A percentile compares a stretch with the other conserved stretches of the same genome.
Evolutionary conservation across 2,797 vertebrate genomes (phyloP).

Genomic region (Molothrus ater): DNA sequence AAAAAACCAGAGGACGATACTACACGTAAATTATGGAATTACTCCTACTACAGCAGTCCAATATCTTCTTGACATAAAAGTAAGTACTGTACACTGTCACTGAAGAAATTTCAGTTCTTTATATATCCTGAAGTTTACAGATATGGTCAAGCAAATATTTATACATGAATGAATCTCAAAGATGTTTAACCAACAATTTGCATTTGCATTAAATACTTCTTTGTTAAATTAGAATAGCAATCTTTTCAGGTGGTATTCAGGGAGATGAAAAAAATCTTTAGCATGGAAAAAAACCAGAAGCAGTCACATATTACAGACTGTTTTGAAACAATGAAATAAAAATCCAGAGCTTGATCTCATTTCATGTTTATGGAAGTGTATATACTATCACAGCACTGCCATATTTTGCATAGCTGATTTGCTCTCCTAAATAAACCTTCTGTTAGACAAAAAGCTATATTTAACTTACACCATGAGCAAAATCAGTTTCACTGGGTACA

Average conservation of each 20-base stretch:
- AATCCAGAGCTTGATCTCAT: background rate
- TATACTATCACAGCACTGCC: background rate
- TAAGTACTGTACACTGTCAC: background rate
- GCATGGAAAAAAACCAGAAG: background rate
- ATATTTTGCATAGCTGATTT: background rate
- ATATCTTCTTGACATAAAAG: background rate
- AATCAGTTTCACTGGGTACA: background rate
- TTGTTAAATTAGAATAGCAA: background rate
- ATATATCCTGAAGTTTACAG: background rate
- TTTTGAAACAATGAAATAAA: background rate
- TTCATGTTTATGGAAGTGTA: background rate
- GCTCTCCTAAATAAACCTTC: background rate
- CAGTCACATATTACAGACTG: background rate
- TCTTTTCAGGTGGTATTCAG: background rate
- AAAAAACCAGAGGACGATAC: background rate
- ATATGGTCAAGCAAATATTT: background rate
- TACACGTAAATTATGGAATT: accelerated
- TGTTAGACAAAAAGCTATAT: background rate
- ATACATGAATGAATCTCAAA: background rate
- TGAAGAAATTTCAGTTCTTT: background rate
- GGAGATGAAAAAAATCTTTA: background rate
- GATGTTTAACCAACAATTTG: background rate
- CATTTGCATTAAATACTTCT: background rate
- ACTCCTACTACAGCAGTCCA: background rate
- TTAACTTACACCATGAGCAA: background rate